These are phyloP conservation scores for Callimorpha dominula DNA, from an alignment of 2,888 invertebrate species.

Conservation along the genomic window DNA sequence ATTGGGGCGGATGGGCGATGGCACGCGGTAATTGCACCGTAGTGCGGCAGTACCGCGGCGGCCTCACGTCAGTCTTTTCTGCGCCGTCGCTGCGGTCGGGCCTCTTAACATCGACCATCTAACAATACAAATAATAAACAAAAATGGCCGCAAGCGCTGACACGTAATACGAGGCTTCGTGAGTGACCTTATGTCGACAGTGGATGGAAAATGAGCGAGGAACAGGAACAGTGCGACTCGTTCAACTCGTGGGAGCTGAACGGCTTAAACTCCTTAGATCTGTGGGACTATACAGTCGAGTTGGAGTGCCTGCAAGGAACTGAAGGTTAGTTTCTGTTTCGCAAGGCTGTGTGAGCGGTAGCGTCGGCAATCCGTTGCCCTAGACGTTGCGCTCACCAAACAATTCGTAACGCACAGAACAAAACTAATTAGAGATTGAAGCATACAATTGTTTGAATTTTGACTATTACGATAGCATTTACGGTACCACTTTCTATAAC, in stretches of 20 bases:
- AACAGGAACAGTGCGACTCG: conserved; percentile 79
- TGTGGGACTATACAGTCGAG: conserved; percentile 95
- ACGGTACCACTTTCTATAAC: conserved; percentile 53
- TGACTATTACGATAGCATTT: conserved; percentile 55
- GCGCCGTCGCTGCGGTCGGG: conserved; percentile 49
- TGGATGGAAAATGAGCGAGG: conserved; percentile 78
- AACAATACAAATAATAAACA: conserved; percentile 52
- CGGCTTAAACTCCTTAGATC: conserved; percentile 90
- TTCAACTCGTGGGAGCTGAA: conserved; percentile 85
- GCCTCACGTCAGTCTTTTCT: conserved; percentile 59
- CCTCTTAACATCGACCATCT: conserved; percentile 46
- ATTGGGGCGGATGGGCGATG: conserved; percentile 71
- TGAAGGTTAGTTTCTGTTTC: conserved; percentile 88
- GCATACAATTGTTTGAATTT: conserved; percentile 66
- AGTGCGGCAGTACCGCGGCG: conserved; percentile 57
- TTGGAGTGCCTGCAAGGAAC: conserved; percentile 92
- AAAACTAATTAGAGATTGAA: conserved; percentile 58
- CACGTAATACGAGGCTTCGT: conserved; percentile 56
- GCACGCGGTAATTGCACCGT: conserved; percentile 70
- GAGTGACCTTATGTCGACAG: conserved; percentile 64
- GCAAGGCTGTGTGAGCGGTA: conserved; percentile 76
- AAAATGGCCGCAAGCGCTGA: conserved; percentile 66
- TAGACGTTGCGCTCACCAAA: conserved; percentile 45
- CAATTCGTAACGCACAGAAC: conserved; percentile 66
- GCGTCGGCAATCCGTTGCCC: conserved; percentile 37